These are phyloP conservation scores for Lophius piscatorius DNA, from an alignment of 2,113 vertebrate species.

Conservation along the genomic window DNA sequence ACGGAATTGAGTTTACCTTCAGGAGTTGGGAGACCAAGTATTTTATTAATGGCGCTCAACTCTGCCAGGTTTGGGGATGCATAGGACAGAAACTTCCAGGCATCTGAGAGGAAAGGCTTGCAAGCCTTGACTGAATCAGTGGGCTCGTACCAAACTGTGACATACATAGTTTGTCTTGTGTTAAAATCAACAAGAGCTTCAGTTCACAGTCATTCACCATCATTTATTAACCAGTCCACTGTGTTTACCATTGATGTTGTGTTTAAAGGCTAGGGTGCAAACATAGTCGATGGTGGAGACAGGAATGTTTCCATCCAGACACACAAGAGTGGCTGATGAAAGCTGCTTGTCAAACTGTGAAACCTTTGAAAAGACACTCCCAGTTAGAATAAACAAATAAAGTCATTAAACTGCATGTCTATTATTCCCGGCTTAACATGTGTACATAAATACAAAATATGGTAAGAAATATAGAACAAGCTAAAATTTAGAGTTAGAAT, in stretches of 20 bases:
- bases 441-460: too few species aligned
- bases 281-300: slow-evolving; percentile 86
- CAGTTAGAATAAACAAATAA: neutral
- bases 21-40: slow-evolving; percentile 81
- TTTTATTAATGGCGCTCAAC: slow-evolving; percentile 84
- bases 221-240: neutral
- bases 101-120: slow-evolving; percentile 89
- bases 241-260: slow-evolving; percentile 80
- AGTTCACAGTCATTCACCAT: neutral
- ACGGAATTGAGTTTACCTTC: slow-evolving; percentile 74
- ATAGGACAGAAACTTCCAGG: slow-evolving; percentile 87
- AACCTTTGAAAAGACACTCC: slow-evolving; percentile 75
- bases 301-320: slow-evolving; percentile 90
- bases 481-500: too few species aligned
- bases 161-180: slow-evolving; percentile 21
- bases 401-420: neutral
- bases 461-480: too few species aligned
- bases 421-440: neutral
- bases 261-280: slow-evolving; percentile 83
- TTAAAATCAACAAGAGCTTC: slow-evolving; percentile 17
- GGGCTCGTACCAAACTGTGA: slow-evolving; percentile 90
- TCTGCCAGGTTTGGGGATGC: slow-evolving; percentile 89
- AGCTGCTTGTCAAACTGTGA: slow-evolving; percentile 84
- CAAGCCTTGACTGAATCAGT: slow-evolving; percentile 87
- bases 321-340: slow-evolving; percentile 80